These are phyloP conservation scores for Hydraecia micacea DNA, from an alignment of 2,888 invertebrate species.

Conservation along the genomic window DNA sequence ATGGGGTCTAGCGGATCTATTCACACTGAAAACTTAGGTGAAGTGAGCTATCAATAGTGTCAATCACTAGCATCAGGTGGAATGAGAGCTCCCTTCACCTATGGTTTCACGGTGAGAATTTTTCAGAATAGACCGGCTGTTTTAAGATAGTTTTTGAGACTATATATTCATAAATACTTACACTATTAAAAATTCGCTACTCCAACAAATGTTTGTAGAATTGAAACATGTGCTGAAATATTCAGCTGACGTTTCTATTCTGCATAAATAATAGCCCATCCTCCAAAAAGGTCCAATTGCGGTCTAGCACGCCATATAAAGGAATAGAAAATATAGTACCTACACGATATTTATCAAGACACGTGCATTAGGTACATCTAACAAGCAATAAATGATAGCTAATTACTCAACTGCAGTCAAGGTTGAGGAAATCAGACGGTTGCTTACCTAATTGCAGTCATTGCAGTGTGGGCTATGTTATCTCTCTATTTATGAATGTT, in stretches of 20 bases:
- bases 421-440: slow-evolving; percentile 64
- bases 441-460: slow-evolving; percentile 51
- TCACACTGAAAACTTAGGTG: too few species aligned
- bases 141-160: not conserved
- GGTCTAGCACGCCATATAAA: slow-evolving; percentile 27
- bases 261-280: not conserved
- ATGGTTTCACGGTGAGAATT: too few species aligned
- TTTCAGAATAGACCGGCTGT: not conserved
- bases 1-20: too few species aligned
- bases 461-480: slow-evolving; percentile 42
- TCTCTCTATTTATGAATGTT: slow-evolving; percentile 42
- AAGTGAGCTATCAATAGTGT: too few species aligned
- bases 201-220: not conserved
- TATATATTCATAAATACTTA: not conserved
- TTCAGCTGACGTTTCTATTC: not conserved
- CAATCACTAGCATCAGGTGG: too few species aligned
- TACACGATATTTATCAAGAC: slow-evolving; percentile 41
- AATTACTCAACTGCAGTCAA: slow-evolving; percentile 63
- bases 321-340: slow-evolving; percentile 40
- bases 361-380: slow-evolving; percentile 39
- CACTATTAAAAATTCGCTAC: not conserved
- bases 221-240: not conserved
- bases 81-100: too few species aligned
- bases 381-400: slow-evolving; percentile 50
- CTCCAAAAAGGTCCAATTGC: slow-evolving; percentile 14